Base-by-base conservation (phyloP, 2,797 vertebrate genomes). In the Hylomyscus alleni region DNA sequence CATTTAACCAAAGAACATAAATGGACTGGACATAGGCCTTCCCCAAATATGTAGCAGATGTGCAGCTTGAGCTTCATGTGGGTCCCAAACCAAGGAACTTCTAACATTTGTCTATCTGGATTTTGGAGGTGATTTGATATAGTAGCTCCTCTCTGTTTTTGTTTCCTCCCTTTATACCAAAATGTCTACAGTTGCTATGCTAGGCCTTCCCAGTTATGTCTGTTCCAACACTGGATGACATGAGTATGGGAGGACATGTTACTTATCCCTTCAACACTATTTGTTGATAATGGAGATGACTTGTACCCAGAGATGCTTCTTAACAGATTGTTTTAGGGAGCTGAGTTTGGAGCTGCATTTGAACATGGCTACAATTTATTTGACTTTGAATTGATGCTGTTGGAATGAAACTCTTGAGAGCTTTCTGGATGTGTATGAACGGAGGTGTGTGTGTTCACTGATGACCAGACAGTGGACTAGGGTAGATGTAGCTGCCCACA, bases 381-480 rank as follows among this genome's bases (percentile, higher is more conserved):
- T 95, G 58, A 20, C 67, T 87, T 76, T 87, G 76, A 78, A 54
- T 34, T 72, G 31, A 88, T 40, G 20, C 31, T 73, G 1, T 82
- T 77, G 31, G 12, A n/a, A 93, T 84, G 31, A 62, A 11, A 89
- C 58, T 95, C 37, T 89, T 91, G 72, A 93, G 72, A n/a, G 1
- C 60, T 88, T 84, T 76, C 10, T 20, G 76, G 37, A 19, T 56
- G 34, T 77, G 2, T 73, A 29, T 65, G 72, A 88, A 50, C 40
- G 50, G 37, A 76, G 40, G 24, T 15, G 75, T 76, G 75, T 76
- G 73, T 29, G 24, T 52, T 75, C 11, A 80, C 4, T 58, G 72
- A 54, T 20, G 12, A 50, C 24, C 78, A 95, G 62, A 80, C 15
- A 54, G 29, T 76, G 12, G 34, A n/a, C 62, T 85, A 2, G 58